Conservation (phyloP, 1,140 invertebrate genomes). For the Zophobas morio region DNA sequence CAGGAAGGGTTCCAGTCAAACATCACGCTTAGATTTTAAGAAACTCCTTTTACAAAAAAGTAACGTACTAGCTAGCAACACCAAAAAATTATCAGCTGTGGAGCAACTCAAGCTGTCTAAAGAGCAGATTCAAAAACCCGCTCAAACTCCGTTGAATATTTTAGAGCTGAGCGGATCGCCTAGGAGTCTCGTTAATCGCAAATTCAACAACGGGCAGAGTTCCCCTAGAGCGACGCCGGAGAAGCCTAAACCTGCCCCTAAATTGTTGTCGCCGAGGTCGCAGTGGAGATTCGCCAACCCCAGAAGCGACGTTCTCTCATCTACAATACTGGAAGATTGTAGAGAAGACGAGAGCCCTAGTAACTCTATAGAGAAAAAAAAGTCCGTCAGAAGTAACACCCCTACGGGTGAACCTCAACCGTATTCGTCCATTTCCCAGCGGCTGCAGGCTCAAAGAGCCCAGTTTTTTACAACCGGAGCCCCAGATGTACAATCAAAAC, state of each 20-base stretch:
- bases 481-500: slow-evolving; percentile 47
- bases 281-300: slow-evolving; percentile 81
- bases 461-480: slow-evolving; percentile 69
- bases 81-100: slow-evolving; percentile 82
- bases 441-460: slow-evolving; percentile 71
- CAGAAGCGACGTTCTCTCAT: slow-evolving; percentile 85
- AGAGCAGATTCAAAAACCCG: slow-evolving; percentile 68
- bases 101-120: slow-evolving; percentile 85
- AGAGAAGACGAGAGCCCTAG: slow-evolving; percentile 78
- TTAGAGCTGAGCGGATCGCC: slow-evolving; percentile 78
- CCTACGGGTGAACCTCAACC: slow-evolving; percentile 51
- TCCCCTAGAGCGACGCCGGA: slow-evolving; percentile 70
- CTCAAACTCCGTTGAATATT: slow-evolving; percentile 71
- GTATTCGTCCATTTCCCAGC: slow-evolving; percentile 69
- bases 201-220: slow-evolving; percentile 70
- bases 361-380: slow-evolving; percentile 70
- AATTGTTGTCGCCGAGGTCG: slow-evolving; percentile 80
- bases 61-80: slow-evolving; percentile 68
- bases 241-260: slow-evolving; percentile 73
- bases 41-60: slow-evolving; percentile 80
- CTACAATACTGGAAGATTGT: slow-evolving; percentile 87
- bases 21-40: slow-evolving; percentile 86
- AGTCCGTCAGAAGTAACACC: slow-evolving; percentile 46
- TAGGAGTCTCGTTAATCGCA: slow-evolving; percentile 75
- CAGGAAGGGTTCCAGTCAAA: slow-evolving; percentile 69